Base-by-base conservation (phyloP, 2,797 vertebrate genomes). In the Notolabrus celidotus region DNA sequence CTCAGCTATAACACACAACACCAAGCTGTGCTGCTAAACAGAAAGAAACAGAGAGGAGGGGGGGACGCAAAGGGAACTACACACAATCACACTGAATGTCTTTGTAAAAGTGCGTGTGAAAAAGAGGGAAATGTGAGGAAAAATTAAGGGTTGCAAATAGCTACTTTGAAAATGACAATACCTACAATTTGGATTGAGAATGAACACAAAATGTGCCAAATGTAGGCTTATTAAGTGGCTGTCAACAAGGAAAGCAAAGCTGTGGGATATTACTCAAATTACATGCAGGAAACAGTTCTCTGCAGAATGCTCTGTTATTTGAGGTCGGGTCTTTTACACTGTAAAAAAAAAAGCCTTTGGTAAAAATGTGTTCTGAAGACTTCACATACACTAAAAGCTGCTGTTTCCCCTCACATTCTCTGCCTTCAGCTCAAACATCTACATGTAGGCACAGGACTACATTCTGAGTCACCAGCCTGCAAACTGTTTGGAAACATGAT, bases 401-500 rank as follows among this genome's bases (percentile, higher is more conserved):
- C 66, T 77, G 53, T 74, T 63, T 52, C 60, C 17, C 17, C 38
- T 70, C 47, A 45, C 38, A 65, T n/a, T n/a, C n/a, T n/a, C n/a
- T n/a, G n/a, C n/a, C n/a, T 68, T 76, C 38, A 22, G 36, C 51
- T 39, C 49, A 66, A 83, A 75, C 76, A 70, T 60, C 47, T 41
- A 27, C 22, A 68, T 71, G 57, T 42, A 60, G 67, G 49, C 59
- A 62, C 14, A 22, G 53, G 39, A 25, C 67, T 36, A 25, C 19
- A 33, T 59, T 79, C 42, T 29, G 56, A 53, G 52, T 56, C 61
- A 75, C 56, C 33, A 59, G 55, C 27, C 67, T 20, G 50, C 42
- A 42, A 14, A 17, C 42, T 74, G 81, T 86, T 85, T 75, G 60
- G 86, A 85, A 83, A 86, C 74, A 68, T 14, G 74, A 88, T 86